These are phyloP conservation scores for Trypoxylus dichotomus DNA, from an alignment of 1,140 invertebrate species.

Conservation along the genomic window DNA sequence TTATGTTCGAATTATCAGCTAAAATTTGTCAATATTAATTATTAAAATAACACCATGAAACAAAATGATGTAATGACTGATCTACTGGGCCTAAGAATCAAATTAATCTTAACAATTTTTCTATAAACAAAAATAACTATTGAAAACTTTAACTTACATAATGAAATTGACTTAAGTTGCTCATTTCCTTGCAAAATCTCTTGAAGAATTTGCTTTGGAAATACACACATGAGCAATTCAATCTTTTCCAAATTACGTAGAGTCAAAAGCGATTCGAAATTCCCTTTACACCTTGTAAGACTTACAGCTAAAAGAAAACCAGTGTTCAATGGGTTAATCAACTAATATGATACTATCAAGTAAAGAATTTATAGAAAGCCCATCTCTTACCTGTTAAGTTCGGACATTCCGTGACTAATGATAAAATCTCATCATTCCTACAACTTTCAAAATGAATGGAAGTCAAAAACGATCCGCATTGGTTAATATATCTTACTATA, in stretches of 20 bases:
- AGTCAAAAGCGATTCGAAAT: conserved; percentile 36
- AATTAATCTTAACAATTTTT: too few relatives aligned
- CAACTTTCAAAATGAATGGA: conserved; percentile 41
- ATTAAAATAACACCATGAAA: too few relatives aligned
- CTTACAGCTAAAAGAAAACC: conserved; percentile 36
- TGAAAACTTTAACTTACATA: conserved; percentile 36
- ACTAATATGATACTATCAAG: too few relatives aligned
- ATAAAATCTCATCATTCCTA: conserved; percentile 38
- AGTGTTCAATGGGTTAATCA: too few relatives aligned
- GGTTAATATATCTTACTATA: conserved; percentile 39
- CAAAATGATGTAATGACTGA: neutral
- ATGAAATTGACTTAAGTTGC: conserved; percentile 33
- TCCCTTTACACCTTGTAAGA: conserved; percentile 39
- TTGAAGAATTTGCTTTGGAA: conserved; percentile 37
- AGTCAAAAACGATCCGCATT: conserved; percentile 37
- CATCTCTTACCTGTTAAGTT: conserved; percentile 36
- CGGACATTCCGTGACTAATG: conserved; percentile 36
- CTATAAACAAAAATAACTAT: neutral
- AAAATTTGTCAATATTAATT: neutral
- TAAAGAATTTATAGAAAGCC: neutral
- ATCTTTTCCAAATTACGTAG: conserved; percentile 35
- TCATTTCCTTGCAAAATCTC: conserved; percentile 38
- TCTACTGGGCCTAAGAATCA: too few relatives aligned
- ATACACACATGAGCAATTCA: conserved; percentile 37
- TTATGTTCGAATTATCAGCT: conserved; percentile 41